Percentiles rank a stretch among this genome's conserved stretches.
Evolutionary conservation across 2,888 invertebrate genomes (phyloP).

Genomic region (Coleophora flavipennella): DNA sequence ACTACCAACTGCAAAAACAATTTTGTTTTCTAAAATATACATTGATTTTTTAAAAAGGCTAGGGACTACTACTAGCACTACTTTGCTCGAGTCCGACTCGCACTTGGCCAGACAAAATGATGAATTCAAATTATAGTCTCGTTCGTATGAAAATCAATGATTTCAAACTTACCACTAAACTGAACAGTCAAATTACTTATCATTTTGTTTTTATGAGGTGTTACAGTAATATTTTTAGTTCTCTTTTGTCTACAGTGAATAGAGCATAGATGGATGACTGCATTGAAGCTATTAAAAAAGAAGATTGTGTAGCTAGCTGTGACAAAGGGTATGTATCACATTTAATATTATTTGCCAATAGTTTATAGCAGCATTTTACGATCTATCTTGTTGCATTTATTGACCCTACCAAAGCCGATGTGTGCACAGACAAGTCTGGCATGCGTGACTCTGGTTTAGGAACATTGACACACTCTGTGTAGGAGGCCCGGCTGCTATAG

Average conservation of each 20-base stretch:
- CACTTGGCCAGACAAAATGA: too few relatives aligned
- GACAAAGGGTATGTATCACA: too few relatives aligned
- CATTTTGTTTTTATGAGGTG: too few relatives aligned
- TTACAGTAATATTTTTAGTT: too few relatives aligned
- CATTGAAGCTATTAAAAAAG: not conserved
- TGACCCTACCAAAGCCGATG: constrained; percentile 70
- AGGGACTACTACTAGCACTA: too few relatives aligned
- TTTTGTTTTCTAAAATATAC: too few relatives aligned
- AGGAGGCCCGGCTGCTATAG: constrained; percentile 43
- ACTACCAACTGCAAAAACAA: too few relatives aligned
- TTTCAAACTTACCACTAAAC: constrained; percentile 41
- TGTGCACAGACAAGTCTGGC: constrained; percentile 38
- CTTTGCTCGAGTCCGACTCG: too few relatives aligned
- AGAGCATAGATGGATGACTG: not conserved
- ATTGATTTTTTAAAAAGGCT: too few relatives aligned
- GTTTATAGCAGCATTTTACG: too few relatives aligned
- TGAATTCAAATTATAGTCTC: constrained; percentile 35
- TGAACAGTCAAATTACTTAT: constrained; percentile 17
- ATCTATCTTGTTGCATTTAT: too few relatives aligned
- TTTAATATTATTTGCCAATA: not conserved
- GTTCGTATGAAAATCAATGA: constrained; percentile 48
- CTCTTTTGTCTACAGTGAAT: too few relatives aligned
- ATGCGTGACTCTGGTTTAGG: constrained; percentile 65
- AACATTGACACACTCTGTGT: constrained; percentile 65
- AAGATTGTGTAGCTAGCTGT: not conserved